Evolutionary conservation across 2,113 vertebrate species (phyloP).

Genomic region (Pyxicephalus adspersus): DNA sequence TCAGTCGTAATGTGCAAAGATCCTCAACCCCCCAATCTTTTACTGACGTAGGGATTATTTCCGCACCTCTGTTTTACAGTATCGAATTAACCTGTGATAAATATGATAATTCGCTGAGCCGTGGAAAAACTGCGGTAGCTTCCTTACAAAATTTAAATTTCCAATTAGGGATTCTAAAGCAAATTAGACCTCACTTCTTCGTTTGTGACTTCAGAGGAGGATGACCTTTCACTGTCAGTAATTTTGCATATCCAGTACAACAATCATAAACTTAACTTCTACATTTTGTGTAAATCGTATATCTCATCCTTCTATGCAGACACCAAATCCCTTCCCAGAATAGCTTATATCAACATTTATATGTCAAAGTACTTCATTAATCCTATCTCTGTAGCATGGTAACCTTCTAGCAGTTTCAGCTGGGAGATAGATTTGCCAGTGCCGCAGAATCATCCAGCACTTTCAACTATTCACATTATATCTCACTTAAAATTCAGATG

Average conservation of each 20-base stretch:
- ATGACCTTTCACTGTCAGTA: conserved; percentile 41
- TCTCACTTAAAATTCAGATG: conserved; percentile 8
- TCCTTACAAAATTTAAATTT: conserved; percentile 33
- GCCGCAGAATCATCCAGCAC: background rate
- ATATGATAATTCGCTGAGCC: conserved; percentile 17
- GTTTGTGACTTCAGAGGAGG: conserved; percentile 5
- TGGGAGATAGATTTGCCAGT: background rate
- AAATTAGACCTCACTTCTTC: background rate
- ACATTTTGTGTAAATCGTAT: conserved; percentile 27
- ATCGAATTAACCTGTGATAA: conserved; percentile 36
- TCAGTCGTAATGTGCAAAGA: conserved; percentile 37
- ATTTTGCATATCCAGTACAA: conserved; percentile 38
- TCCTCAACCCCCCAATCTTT: background rate
- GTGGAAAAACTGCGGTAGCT: background rate
- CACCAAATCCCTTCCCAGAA: conserved; percentile 41
- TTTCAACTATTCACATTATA: conserved; percentile 13
- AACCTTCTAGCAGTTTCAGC: conserved; percentile 25
- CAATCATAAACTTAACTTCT: conserved; percentile 36
- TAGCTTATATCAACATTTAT: conserved; percentile 37
- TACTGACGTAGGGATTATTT: conserved; percentile 28
- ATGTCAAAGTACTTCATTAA: conserved; percentile 43
- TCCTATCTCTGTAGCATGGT: background rate
- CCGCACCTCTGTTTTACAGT: conserved; percentile 22
- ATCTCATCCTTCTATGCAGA: conserved; percentile 11
- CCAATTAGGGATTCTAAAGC: conserved; percentile 22